Conservation (phyloP, 1,140 invertebrate species). For the Parapsyche elsis region DNA sequence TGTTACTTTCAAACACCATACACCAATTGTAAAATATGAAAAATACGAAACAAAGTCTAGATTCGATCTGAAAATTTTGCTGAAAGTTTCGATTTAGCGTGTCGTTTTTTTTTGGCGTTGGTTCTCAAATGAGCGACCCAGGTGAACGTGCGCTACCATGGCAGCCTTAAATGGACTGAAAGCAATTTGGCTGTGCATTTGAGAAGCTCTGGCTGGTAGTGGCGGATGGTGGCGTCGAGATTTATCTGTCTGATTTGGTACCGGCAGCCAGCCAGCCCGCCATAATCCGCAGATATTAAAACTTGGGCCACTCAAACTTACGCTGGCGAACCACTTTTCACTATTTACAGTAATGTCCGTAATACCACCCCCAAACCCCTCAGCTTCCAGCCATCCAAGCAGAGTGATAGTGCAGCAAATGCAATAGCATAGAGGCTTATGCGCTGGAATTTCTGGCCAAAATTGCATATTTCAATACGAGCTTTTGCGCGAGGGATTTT, state of each 20-base stretch:
- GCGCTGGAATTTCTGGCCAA: not conserved
- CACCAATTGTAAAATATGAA: no score
- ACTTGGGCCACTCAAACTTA: conserved; percentile 45
- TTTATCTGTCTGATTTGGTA: conserved; percentile 43
- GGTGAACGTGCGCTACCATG: no score
- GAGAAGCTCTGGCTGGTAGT: not conserved
- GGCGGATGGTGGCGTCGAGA: conserved; percentile 21
- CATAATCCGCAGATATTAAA: conserved; percentile 47
- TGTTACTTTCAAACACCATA: no score
- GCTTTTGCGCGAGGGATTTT: no score
- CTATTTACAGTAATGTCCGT: conserved; percentile 40
- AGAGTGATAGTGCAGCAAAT: not conserved
- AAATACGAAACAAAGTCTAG: no score
- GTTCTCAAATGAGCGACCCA: no score
- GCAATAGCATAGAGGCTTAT: not conserved
- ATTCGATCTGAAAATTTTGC: no score
- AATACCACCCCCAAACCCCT: not conserved
- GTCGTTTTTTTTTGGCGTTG: no score
- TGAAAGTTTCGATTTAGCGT: no score
- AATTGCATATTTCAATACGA: conserved; percentile 4
- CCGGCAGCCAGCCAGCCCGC: conserved; percentile 15
- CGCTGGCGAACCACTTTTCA: conserved; percentile 30
- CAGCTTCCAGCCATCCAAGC: no score
- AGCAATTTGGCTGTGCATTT: conserved; percentile 3
- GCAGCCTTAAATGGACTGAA: no score